Base-by-base conservation (phyloP, 2,797 vertebrate species). In the Cossypha niveicapilla region DNA sequence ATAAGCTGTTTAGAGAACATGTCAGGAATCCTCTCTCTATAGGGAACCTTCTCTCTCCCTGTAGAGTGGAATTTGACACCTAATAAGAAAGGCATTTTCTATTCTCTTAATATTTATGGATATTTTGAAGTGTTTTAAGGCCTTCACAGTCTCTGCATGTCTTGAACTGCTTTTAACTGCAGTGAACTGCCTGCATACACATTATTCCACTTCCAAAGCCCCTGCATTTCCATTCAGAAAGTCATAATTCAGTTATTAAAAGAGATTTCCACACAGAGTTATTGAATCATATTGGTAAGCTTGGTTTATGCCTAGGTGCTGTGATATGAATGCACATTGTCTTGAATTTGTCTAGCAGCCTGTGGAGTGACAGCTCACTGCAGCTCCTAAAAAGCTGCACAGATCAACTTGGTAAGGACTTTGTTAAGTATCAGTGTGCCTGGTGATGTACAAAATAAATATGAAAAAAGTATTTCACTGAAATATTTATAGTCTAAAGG, bases 161-260 rank as follows among this genome's bases (percentile, higher is more conserved):
- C 21, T 73, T 51, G 37, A 62, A 62, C 50, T 74, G 18, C 28
- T 93, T 88, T 82, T 61, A 63, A 79, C 56, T 34, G 22, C 21
- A 76, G 24, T 23, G 30, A 85, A 39, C 42, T 42, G 27, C 27
- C 61, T 45, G 19, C 24, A 51, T n/a, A 71, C 7, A 60, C 13
- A 35, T 79, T 79, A 75, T 45, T 85, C 48, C 51, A 19, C 21
- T 27, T 79, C 45, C 19, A 57, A 57, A 76, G 50, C 34, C 63
- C 35, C n/a, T 48, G 22, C 18, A 57, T 78, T 93, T 92, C 68
- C 45, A 80, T 72, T 91, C 50, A 83, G 57, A 80, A 92, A 91
- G 48, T 93, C 53, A 85, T 71, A 88, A 83, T 28, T 35, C 45
- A 77, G 72, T 80, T 87, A 68, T 88, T 94, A 91, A 50, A 56